Evolutionary conservation across 2,797 vertebrate genomes (phyloP).

Genomic region (Fratercula arctica): DNA sequence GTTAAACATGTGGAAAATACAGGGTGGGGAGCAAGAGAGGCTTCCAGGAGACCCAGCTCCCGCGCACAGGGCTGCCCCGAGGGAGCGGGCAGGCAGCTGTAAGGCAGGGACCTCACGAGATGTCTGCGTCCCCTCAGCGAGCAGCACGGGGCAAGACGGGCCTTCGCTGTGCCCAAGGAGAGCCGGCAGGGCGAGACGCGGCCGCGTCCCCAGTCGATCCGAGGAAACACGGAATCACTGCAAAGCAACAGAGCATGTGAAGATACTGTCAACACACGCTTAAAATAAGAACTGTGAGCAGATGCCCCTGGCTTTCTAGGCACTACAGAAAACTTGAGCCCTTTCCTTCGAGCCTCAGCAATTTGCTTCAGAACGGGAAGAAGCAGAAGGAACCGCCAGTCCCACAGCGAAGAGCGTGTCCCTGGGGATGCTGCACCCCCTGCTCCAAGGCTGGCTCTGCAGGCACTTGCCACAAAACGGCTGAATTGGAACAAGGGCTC

Average conservation of each 20-base stretch:
- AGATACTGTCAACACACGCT: background rate
- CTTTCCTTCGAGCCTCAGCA: background rate
- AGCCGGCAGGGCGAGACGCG: background rate
- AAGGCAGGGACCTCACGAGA: accelerated
- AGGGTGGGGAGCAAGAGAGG: background rate
- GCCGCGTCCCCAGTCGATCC: background rate
- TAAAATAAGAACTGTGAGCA: background rate
- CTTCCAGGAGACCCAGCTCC: too few relatives aligned
- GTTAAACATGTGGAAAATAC: background rate
- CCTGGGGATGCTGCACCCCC: background rate
- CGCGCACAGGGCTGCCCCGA: accelerated
- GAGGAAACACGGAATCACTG: background rate
- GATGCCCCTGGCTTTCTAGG: background rate
- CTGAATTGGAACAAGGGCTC: background rate
- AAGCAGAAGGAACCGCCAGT: background rate
- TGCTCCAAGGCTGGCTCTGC: background rate
- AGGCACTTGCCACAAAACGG: background rate
- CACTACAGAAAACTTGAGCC: background rate
- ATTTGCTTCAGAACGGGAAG: background rate
- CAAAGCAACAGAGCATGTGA: background rate
- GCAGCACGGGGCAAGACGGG: background rate
- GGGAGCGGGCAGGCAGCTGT: background rate
- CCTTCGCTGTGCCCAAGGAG: accelerated
- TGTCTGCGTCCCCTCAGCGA: accelerated
- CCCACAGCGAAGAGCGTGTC: accelerated